Evolutionary conservation across 2,888 invertebrate genomes (phyloP), one percentile per base, ranked within the genome.

Genomic region (Sesia apiformis): DNA sequence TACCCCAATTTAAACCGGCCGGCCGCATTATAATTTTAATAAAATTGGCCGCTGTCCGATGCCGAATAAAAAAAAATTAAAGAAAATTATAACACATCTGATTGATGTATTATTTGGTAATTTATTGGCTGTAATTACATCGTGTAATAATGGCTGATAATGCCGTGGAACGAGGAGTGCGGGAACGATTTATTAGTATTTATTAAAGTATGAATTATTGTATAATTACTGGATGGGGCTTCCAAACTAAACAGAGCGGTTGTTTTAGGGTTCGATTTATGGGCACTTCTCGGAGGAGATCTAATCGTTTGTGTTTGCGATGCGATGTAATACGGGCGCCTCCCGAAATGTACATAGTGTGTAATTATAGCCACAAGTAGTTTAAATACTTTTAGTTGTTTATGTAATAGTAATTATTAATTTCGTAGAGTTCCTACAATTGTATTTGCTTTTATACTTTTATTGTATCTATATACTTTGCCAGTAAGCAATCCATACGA

Each of bases 51-150:
- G 81, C 69, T 70, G 74, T 65, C 68, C 76, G 75, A 78, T 78
- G 78, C 73, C 79, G 70, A 72, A 64, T 72, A 72, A 79, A 78
- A 72, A 75, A 76, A 82, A 76, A 70, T 66, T 74, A 76, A 78
- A 78, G 75, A 77, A 86, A 88, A 87, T 88, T 88, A 87, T 89
- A 88, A 89, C 87, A 88, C 87, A 81, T 88, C 88, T 88, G 88
- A 89, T 89, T 88, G 88, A 89, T 88, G 88, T 86, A 88, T 86
- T 88, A 89, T 89, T 88, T 84, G 84, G 80, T 87, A 88, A 89
- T 88, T 89, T 89, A 89, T 89, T 81, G 87, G 74, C 65, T 78
- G 81, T 89, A 89, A 89, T 89, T 87, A 89, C 85, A 88, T 87
- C 84, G 79, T 83, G 84, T 88, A 88, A 88, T 88, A 86, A 84